Base-by-base conservation (phyloP, 2,888 invertebrate genomes). In the Athalia cordata region DNA sequence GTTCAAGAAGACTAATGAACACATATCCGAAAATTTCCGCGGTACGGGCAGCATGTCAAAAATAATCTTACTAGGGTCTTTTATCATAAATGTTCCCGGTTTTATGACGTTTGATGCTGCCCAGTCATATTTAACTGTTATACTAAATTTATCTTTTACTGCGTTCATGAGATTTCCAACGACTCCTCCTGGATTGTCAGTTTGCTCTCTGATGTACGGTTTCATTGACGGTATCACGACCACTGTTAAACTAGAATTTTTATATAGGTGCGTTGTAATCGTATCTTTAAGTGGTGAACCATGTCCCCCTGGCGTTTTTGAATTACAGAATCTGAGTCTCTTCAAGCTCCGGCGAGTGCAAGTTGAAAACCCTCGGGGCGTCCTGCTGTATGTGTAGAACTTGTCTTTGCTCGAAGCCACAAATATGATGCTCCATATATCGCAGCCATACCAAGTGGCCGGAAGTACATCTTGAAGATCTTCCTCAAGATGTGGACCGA, bases 41-140 rank as follows among this genome's bases (percentile, higher is more conserved):
- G 61, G 9, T 8, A 9, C 4, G 8, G 47, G 3, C 15, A 3
- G 1, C 8, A 61, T 3, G 29, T 74, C 6, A 13, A 49, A 49
- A 7, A 9, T 13, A 0, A 74, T 61, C 8, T 8, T 5, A 55
- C 11, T 29, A 11, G 5, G n/a, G 50, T 9, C 49, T 15, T 13
- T 7, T 29, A 0, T 74, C 5, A 9, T 1, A 61, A n/a, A 49
- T n/a, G n/a, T 29, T 29, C 29, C 29, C 29, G 29, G n/a, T n/a
- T n/a, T n/a, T n/a, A n/a, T n/a, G n/a, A n/a, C n/a, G n/a, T n/a
- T n/a, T n/a, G n/a, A n/a, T n/a, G n/a, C 0, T 6, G 43, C n/a
- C 74, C 68, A 68, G n/a, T 45, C 47, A 29, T 74, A 74, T 61
- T 74, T 74, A 9, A 61, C 7, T 74, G 61, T 74, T 5, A 74